phyloP scores from a whole-genome alignment of 2,113 vertebrate species.

The Oreochromis tanganicae region DNA sequence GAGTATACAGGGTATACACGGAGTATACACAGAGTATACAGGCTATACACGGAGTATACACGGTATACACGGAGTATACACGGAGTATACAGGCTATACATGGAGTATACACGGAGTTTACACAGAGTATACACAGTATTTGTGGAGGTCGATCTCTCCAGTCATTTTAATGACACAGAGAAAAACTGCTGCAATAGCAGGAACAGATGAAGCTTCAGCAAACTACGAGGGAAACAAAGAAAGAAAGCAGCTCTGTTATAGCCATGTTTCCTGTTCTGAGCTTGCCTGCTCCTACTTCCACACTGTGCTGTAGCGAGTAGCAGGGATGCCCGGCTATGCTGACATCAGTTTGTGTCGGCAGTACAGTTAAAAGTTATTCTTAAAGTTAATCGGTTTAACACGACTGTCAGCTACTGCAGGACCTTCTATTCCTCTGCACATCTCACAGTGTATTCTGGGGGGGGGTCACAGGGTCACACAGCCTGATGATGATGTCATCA shows the following conservation, averaged over 20 bases:
- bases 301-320: background rate
- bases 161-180: background rate
- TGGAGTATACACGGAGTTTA: no score
- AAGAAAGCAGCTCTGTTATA: fast-evolving
- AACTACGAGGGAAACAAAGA: background rate
- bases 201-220: background rate
- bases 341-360: background rate
- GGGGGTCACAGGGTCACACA: background rate
- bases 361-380: background rate
- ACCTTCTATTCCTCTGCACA: background rate
- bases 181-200: background rate
- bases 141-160: no score
- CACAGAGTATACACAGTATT: no score
- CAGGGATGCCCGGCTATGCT: background rate
- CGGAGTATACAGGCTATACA: no score
- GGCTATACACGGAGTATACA: no score
- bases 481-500: background rate
- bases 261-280: background rate
- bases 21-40: no score
- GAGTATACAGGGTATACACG: no score
- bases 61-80: no score
- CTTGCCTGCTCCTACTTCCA: background rate
- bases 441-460: background rate
- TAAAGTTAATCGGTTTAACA: fast-evolving
- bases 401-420: background rate